phyloP scores from a whole-genome alignment of 2,888 invertebrate species.

The Acanthoscelides obtectus region DNA sequence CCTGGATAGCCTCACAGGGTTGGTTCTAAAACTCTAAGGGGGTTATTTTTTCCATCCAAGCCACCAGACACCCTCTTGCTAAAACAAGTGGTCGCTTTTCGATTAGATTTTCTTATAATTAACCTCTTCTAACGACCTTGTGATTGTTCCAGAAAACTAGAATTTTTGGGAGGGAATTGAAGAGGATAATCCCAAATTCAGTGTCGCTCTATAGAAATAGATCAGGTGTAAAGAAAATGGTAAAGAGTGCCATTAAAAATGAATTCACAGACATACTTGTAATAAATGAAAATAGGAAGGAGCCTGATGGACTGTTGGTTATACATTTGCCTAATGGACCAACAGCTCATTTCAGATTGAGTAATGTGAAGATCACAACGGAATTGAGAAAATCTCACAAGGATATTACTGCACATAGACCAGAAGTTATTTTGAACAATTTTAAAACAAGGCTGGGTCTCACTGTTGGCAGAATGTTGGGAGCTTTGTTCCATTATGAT shows the following conservation, averaged over 20 bases:
- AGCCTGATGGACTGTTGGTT: conserved; percentile 88
- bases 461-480: conserved; percentile 87
- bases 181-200: conserved; percentile 89
- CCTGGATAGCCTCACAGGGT: too few relatives aligned
- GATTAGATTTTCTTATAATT: too few relatives aligned
- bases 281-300: conserved; percentile 90
- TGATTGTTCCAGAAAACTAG: conserved; percentile 67
- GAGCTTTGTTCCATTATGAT: conserved; percentile 90
- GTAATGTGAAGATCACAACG: conserved; percentile 85
- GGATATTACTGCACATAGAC: conserved; percentile 81
- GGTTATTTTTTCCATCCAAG: too few relatives aligned
- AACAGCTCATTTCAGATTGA: conserved; percentile 92
- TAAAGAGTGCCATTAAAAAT: conserved; percentile 75
- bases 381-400: conserved; percentile 75
- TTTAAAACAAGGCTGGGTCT: conserved; percentile 92
- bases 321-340: conserved; percentile 96
- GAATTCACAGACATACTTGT: conserved; percentile 84
- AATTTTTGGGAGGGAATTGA: conserved; percentile 88
- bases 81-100: too few relatives aligned
- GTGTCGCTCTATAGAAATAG: conserved; percentile 80
- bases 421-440: conserved; percentile 94
- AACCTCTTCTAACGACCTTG: too few relatives aligned
- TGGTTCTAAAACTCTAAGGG: too few relatives aligned
- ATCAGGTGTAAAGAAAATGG: conserved; percentile 88
- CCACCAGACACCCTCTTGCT: too few relatives aligned